A percentile compares a stretch with the other conserved stretches of the same genome.
These are phyloP conservation scores for Coelopa frigida DNA, from an alignment of 1,140 invertebrate species.

Conservation along the genomic window DNA sequence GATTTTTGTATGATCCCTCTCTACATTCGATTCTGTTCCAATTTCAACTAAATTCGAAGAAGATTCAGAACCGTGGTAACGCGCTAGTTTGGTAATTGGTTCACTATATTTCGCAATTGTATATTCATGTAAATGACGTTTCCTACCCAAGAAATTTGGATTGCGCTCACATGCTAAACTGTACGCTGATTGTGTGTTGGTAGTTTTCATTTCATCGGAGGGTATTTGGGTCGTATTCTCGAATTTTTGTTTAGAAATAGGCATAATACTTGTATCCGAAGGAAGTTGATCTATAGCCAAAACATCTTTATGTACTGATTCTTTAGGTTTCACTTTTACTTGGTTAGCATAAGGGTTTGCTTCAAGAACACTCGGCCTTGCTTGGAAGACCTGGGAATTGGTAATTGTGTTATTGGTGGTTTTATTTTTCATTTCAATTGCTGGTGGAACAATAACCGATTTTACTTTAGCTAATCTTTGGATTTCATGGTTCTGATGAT, in stretches of 20 bases:
- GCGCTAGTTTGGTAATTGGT: constrained; percentile 19
- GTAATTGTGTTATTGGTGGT: no score
- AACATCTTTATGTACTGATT: constrained; percentile 6
- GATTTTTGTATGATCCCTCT: no score
- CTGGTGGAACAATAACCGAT: no score
- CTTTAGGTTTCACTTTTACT: constrained; percentile 7
- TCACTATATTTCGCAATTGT: background rate
- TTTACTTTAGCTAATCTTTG: no score
- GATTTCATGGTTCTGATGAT: no score
- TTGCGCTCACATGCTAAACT: constrained; percentile 9
- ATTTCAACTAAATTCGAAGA: background rate
- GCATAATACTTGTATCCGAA: constrained; percentile 21
- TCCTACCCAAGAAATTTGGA: constrained; percentile 34
- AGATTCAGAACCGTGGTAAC: constrained; percentile 14
- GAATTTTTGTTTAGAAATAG: constrained; percentile 7
- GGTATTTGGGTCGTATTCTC: no score
- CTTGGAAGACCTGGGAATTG: constrained; percentile 1
- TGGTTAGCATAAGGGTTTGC: constrained; percentile 14
- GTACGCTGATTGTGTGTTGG: background rate
- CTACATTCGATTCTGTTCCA: no score
- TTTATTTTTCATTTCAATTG: no score
- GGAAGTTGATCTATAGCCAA: constrained; percentile 14
- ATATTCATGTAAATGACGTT: constrained; percentile 36
- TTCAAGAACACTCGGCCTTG: constrained; percentile 13
- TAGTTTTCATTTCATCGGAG: background rate